Conservation (phyloP, 1,140 invertebrate genomes). For the Yoshiicerus persimilis region DNA sequence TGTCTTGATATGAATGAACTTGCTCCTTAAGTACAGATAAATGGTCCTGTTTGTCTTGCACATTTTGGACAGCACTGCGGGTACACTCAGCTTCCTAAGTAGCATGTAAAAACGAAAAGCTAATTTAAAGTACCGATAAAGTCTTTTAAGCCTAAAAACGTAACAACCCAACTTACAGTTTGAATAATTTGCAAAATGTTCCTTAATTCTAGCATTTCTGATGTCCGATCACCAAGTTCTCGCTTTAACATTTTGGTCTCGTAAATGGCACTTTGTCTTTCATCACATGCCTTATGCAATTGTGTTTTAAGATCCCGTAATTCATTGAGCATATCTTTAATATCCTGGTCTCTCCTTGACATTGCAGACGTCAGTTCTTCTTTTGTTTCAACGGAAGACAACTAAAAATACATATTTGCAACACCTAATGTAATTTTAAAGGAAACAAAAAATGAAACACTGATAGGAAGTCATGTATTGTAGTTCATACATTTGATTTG, state of each 20-base stretch:
- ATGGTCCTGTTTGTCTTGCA: conserved; percentile 40
- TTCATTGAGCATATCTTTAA: conserved; percentile 29
- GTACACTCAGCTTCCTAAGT: conserved; percentile 31
- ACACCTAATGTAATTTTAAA: no score
- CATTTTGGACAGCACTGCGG: conserved; percentile 18
- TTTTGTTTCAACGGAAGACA: neutral
- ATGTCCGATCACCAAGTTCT: conserved; percentile 31
- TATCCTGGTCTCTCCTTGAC: neutral
- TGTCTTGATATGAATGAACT: conserved; percentile 32
- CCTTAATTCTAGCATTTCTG: conserved; percentile 37
- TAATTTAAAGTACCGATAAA: neutral
- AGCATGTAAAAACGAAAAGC: neutral
- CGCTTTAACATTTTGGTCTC: conserved; percentile 39
- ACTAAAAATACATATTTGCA: no score
- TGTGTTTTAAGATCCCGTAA: neutral
- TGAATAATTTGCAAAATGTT: conserved; percentile 26
- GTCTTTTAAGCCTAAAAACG: no score
- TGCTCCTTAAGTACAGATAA: conserved; percentile 32
- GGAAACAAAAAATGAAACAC: no score
- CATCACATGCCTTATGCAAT: conserved; percentile 31
- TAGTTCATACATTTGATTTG: conserved; percentile 23
- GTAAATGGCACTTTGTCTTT: conserved; percentile 33
- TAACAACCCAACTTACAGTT: neutral
- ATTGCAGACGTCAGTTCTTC: neutral
- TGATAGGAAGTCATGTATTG: no score